Conservation (phyloP, 2,113 vertebrate genomes). For the Micromys minutus region DNA sequence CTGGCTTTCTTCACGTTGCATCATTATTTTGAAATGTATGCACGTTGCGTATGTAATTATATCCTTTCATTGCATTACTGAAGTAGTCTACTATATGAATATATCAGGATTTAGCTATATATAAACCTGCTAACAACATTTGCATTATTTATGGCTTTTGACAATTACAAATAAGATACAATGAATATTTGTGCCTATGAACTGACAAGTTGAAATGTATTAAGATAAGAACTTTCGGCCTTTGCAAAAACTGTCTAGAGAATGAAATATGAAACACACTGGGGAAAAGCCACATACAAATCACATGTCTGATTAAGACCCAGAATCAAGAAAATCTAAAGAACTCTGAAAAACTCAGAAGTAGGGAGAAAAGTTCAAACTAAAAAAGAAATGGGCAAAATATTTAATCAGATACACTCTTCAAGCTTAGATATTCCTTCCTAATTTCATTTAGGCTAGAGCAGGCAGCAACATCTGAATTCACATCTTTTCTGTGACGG, state of each 20-base stretch:
- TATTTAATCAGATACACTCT: neutral
- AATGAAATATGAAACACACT: neutral
- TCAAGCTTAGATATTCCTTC: neutral
- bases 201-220: neutral
- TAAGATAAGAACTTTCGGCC: neutral
- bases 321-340: neutral
- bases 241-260: neutral
- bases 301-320: neutral
- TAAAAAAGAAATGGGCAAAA: neutral
- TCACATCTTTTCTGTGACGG: neutral
- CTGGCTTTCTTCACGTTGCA: neutral
- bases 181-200: neutral
- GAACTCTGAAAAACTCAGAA: neutral
- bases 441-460: neutral
- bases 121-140: neutral
- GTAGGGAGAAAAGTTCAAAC: neutral
- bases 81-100: neutral
- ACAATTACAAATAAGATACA: neutral
- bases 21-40: constrained; percentile 8
- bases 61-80: neutral
- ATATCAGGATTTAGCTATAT: neutral
- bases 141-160: neutral
- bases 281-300: neutral
- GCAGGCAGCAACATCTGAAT: neutral
- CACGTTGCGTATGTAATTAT: neutral